These are phyloP conservation scores for Gavia stellata DNA, from an alignment of 2,113 vertebrate species.

Conservation along the genomic window DNA sequence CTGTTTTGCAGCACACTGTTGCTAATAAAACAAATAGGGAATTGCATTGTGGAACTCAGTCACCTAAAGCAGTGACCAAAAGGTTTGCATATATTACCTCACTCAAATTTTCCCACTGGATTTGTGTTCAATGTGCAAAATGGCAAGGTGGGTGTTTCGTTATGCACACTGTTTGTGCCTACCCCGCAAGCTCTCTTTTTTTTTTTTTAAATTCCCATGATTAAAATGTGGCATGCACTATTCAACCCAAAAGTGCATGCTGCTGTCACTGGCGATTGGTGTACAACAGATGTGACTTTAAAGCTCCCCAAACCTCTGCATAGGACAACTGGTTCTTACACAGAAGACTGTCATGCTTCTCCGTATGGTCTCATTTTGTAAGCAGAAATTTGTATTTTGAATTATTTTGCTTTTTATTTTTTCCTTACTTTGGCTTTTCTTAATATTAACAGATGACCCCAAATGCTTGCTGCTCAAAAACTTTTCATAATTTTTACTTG, in stretches of 20 bases:
- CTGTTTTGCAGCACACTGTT: slow-evolving; percentile 20
- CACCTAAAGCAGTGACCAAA: neutral
- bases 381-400: neutral
- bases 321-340: neutral
- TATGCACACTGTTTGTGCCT: neutral
- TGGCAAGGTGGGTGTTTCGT: neutral
- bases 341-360: neutral
- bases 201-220: neutral
- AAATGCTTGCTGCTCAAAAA: slow-evolving; percentile 27
- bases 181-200: neutral
- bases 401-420: neutral
- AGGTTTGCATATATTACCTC: neutral
- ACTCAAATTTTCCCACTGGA: neutral
- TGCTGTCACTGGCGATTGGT: neutral
- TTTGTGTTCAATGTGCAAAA: neutral
- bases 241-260: neutral
- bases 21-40: neutral
- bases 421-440: neutral
- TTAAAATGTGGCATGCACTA: neutral
- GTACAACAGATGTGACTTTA: neutral
- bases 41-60: neutral
- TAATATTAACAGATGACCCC: neutral
- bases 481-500: slow-evolving; percentile 13
- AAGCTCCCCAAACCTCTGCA: neutral
- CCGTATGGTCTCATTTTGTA: neutral